A percentile compares a stretch with the other conserved stretches of the same genome.
Evolutionary conservation across 2,888 invertebrate species (phyloP).

Genomic region (Eupithecia dodoneata): DNA sequence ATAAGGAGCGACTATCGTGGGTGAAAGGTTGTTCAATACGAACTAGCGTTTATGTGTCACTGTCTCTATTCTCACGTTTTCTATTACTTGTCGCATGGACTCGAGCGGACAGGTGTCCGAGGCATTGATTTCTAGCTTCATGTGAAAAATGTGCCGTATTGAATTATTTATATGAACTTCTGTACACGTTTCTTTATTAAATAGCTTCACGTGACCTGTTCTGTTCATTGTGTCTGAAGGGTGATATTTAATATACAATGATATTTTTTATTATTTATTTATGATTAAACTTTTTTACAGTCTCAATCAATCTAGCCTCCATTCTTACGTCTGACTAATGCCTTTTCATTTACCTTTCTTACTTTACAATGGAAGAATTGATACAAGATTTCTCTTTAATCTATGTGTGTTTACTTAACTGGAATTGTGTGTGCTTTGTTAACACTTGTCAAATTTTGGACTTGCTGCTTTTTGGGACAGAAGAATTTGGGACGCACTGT

Average conservation of each 20-base stretch:
- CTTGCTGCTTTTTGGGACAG: too few species aligned
- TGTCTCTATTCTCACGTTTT: constrained; percentile 64
- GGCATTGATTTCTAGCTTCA: constrained; percentile 24
- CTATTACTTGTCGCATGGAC: constrained; percentile 36
- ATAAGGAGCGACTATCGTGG: constrained; percentile 57
- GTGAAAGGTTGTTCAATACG: constrained; percentile 69
- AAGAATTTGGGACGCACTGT: too few species aligned
- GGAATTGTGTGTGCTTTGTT: constrained; percentile 30
- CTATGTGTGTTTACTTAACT: constrained; percentile 9
- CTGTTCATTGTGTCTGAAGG: background rate
- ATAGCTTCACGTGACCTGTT: background rate
- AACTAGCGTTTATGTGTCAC: constrained; percentile 46
- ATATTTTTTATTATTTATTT: too few species aligned
- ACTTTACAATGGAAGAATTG: background rate
- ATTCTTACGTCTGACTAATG: background rate
- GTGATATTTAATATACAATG: background rate
- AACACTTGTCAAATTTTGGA: constrained; percentile 21
- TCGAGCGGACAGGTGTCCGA: constrained; percentile 18
- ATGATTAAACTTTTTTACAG: background rate
- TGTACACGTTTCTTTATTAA: background rate
- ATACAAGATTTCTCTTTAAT: constrained; percentile 4
- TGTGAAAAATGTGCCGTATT: background rate
- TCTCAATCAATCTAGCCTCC: background rate
- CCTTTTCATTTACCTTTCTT: background rate
- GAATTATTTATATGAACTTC: background rate